Percentiles rank a stretch among this genome's conserved stretches.
Conservation (phyloP, 2,888 invertebrate species). For the Patella depressa region DNA sequence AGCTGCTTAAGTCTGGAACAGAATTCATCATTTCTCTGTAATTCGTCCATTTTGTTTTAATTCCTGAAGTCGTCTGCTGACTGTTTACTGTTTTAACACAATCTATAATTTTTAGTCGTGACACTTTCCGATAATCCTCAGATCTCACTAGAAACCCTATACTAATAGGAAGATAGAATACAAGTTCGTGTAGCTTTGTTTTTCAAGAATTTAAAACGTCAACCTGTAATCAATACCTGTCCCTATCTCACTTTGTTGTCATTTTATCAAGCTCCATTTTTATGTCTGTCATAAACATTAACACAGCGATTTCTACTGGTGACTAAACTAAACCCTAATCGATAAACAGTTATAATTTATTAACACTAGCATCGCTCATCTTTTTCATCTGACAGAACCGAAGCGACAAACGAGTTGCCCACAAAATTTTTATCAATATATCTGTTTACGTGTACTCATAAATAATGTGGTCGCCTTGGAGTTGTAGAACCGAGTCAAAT, state of each 20-base stretch:
- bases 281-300: background rate
- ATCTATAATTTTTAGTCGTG: background rate
- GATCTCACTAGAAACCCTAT: too few species aligned
- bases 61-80: background rate
- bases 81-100: background rate
- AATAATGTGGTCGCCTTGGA: background rate
- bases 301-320: background rate
- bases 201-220: too few species aligned
- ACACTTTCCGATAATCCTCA: background rate
- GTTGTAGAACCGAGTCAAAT: background rate
- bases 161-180: too few species aligned
- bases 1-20: slow-evolving; percentile 47
- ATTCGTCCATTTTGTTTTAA: slow-evolving; percentile 44
- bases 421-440: background rate
- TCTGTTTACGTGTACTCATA: background rate
- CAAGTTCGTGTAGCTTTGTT: too few species aligned
- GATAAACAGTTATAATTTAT: slow-evolving; percentile 4
- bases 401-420: background rate
- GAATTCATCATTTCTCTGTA: slow-evolving; percentile 52
- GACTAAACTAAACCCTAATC: background rate
- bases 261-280: background rate
- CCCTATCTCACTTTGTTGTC: background rate
- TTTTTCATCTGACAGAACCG: too few species aligned
- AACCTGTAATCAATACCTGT: too few species aligned
- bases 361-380: background rate